Percentiles rank a stretch among this genome's conserved stretches.
Evolutionary conservation across 1,140 invertebrate species (phyloP).

Genomic region (Ceratina australensis): DNA sequence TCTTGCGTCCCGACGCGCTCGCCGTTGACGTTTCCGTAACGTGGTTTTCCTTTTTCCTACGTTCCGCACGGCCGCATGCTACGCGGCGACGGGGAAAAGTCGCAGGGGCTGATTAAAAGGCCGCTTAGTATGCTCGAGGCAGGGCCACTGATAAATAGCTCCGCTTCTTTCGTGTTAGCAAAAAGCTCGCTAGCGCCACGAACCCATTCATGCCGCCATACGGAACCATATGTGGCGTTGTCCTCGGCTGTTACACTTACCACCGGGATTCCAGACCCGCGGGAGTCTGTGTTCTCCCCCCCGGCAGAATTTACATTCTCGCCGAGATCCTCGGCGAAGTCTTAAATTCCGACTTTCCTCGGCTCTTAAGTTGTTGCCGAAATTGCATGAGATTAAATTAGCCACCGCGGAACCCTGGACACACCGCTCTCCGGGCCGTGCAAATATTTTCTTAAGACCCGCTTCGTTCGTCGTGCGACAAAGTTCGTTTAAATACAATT

Average conservation of each 20-base stretch:
- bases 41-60: constrained; percentile 30
- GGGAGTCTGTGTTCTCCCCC: constrained; percentile 19
- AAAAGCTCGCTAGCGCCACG: constrained; percentile 64
- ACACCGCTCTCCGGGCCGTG: too few species aligned
- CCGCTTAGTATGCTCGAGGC: constrained; percentile 57
- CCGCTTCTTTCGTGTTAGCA: constrained; percentile 60
- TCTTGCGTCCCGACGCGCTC: constrained; percentile 16
- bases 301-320: constrained; percentile 44
- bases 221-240: constrained; percentile 62
- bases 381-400: too few species aligned
- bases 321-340: not conserved
- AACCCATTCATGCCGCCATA: constrained; percentile 63
- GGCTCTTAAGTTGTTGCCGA: not conserved
- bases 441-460: too few species aligned
- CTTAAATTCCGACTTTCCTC: constrained; percentile 6
- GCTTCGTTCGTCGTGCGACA: too few species aligned
- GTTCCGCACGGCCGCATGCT: not conserved
- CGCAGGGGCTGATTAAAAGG: constrained; percentile 51
- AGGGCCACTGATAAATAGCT: constrained; percentile 68
- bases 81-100: constrained; percentile 33
- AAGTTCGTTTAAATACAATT: too few species aligned
- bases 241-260: constrained; percentile 34
- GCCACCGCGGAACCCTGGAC: too few species aligned
- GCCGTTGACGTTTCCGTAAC: constrained; percentile 18
- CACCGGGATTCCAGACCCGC: constrained; percentile 53